Evolutionary conservation across 1,140 invertebrate genomes (phyloP), one percentile per base, ranked within the genome.

Genomic region (Bemisia tabaci): DNA sequence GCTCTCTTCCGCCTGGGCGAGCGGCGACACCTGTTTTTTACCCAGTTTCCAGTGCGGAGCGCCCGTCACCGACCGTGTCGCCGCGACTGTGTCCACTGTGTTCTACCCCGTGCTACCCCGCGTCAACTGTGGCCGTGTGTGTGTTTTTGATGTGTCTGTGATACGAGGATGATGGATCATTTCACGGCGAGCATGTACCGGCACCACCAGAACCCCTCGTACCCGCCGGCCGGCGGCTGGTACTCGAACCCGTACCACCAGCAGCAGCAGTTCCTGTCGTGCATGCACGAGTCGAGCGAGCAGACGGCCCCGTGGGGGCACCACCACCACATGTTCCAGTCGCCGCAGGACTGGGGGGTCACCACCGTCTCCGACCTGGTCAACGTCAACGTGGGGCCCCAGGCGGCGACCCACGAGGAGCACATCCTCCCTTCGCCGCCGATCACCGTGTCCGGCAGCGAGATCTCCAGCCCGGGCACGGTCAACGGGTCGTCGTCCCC

Each of bases 391-490:
- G 17, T 17, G 5, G 33, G 5, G 5, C 33, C 5, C 5, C 33
- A 48, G 17, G 17, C 5, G 5, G 5, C 33, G 17, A 48, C 33
- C 5, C 33, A 48, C 33, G 33, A 48, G 17, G 33, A 48, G 33
- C 33, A 48, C 17, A 48, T 48, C 33, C 33, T 48, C 5, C 33
- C 33, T 48, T 48, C 33, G 17, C 33, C 33, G 5, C 33, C 33
- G 5, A 48, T 48, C 33, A 48, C 33, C 5, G 17, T 48, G 5
- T 48, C 33, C 12, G 64, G 59, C 25, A 65, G 64, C 33, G 64
- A 65, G 17, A 59, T 65, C 2, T 59, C 64, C 82, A 33, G 33
- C 26, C 39, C 33, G 24, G 33, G 33, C 1, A 26, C 22, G 22
- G 39, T 23, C 2, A 65, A 65, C 25, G 24, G 64, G 33, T 58